Evolutionary conservation across 2,888 invertebrate species (phyloP).

Genomic region (Drosophila cyrtoloma): DNA sequence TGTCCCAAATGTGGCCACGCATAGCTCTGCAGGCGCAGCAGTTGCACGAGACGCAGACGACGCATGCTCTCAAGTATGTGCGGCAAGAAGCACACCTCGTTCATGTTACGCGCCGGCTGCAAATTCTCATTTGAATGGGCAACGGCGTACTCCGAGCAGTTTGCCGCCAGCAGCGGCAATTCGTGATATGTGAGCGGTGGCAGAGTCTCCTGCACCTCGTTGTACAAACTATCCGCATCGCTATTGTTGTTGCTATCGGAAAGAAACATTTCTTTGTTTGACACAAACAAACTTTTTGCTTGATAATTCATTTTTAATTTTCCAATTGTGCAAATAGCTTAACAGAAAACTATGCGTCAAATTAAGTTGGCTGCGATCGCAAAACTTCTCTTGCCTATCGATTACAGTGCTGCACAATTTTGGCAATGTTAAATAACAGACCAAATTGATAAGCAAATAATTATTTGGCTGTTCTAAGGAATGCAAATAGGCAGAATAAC

Average conservation of each 20-base stretch:
- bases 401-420: not conserved
- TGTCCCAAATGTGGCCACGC: constrained; percentile 55
- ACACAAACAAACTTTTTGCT: not conserved
- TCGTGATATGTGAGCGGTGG: not conserved
- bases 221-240: not conserved
- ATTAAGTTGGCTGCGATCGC: constrained; percentile 43
- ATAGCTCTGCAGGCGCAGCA: constrained; percentile 68
- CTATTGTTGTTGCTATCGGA: constrained; percentile 15
- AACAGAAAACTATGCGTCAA: not conserved
- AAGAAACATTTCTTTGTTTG: not conserved
- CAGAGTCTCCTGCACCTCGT: constrained; percentile 12
- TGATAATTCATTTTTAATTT: not conserved
- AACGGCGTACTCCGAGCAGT: constrained; percentile 60
- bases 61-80: constrained; percentile 45
- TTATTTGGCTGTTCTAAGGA: not conserved
- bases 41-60: constrained; percentile 20
- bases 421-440: not conserved
- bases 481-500: not conserved
- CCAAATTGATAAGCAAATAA: not conserved
- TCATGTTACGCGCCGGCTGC: constrained; percentile 33
- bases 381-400: not conserved
- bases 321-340: not conserved
- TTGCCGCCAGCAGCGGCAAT: constrained; percentile 44
- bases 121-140: constrained; percentile 36
- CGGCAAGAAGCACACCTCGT: constrained; percentile 48